Base-by-base conservation (phyloP, 2,113 vertebrate species). In the Anas platyrhynchos region DNA sequence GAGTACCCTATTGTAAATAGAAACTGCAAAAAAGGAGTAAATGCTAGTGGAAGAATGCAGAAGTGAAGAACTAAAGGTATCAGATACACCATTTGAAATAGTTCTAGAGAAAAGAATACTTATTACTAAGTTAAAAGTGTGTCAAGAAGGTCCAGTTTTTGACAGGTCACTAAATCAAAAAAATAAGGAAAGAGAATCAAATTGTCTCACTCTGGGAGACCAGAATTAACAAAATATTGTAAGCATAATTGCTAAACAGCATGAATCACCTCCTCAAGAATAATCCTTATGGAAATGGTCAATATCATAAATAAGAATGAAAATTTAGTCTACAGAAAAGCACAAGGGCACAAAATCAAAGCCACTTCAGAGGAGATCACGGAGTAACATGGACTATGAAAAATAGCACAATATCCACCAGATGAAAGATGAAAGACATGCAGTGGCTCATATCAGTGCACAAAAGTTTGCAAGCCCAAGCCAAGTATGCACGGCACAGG, bases 281-380 rank as follows among this genome's bases (percentile, higher is more conserved):
- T 65, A 86, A 89, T 31, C 22, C 21, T 92, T 91, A 84, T 38
- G 36, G 66, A 92, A 91, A 86, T 48, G 56, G 61, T 71, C 55
- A 92, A n/a, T 38, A 86, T 71, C 61, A 93, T 16, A 92, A 91
- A 83, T 88, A 86, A 88, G 54, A 87, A 0, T 76, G 77, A 82
- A 94, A 91, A 89, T 82, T 59, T 41, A 83, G 48, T 76, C 62
- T 79, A 94, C 34, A 87, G 77, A 79, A 91, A 61, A 81, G 63
- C 74, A 66, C 48, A 94, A 94, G 8, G 93, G 43, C 38, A 92
- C 25, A 91, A 92, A 95, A 95, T 78, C 94, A 87, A 95, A 94
- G 58, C 29, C 32, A 58, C 38, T 82, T 89, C 0, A 0, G 67
- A 85, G 82, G 59, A 89, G 81, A 92, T 74, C 65, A 84, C 65